Base-by-base conservation (phyloP, 2,888 invertebrate species). In the Drosophila neotestacea region DNA sequence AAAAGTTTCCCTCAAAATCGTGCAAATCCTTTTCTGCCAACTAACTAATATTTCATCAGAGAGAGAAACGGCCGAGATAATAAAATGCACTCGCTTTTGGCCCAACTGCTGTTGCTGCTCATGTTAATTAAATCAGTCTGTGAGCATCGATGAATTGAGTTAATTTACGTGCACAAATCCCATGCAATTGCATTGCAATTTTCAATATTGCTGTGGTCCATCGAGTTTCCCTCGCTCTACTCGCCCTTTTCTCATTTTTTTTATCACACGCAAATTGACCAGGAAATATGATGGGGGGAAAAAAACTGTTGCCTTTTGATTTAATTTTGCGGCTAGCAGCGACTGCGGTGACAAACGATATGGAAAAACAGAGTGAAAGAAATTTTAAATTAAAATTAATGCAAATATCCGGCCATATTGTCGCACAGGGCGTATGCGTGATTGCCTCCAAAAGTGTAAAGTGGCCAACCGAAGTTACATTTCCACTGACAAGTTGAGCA, bases 111-210 rank as follows among this genome's bases (percentile, higher is more conserved):
- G 27, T 10, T 30, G 22, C 3, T 22, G 22, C 22, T 3, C 0
- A 2, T 42, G 44, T 59, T 78, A 78, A 84, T 84, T 88, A 81
- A 78, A 83, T 70, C 70, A 50, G 28, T 27, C 58, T 63, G 78
- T 70, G 86, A 61, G 67, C 62, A 42, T 34, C 27, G 54, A 16
- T 70, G 66, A 81, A 73, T 86, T 78, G 63, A 84, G 79, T 86
- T 86, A 75, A 88, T 88, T 84, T 67, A 48, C 55, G 55, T n/a
- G 55, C 55, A 56, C 71, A 86, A 88, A 77, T 83, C 56, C 70
- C 74, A 72, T 69, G 60, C 58, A 6, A 32, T 32, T 32, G 32
- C 44, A 60, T 58, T 42, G 38, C 58, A 9, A 6, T 41, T 54
- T 39, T 9, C 47, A 47, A 38, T 55, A 30, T 46, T 60, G 13